Conservation (phyloP, 2,888 invertebrate genomes). For the Xylota sylvarum region DNA sequence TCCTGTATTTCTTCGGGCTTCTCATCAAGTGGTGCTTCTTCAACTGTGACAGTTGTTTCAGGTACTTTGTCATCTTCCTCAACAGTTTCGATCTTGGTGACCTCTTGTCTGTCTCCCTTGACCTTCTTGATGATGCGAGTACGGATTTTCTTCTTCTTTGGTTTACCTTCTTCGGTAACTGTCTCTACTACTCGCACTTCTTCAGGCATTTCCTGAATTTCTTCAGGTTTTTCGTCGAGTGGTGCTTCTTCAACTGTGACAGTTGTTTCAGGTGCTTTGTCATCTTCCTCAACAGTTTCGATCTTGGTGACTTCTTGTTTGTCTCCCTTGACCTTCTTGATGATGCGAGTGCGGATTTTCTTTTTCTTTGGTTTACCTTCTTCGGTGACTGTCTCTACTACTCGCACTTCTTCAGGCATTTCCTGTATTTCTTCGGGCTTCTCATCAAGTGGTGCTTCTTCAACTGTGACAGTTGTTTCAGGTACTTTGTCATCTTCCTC, state of each 20-base stretch:
- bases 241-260: slow-evolving; percentile 34
- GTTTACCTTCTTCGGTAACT: slow-evolving; percentile 16
- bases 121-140: slow-evolving; percentile 33
- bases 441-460: slow-evolving; percentile 11
- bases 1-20: slow-evolving; percentile 22
- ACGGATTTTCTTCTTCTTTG: slow-evolving; percentile 30
- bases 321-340: slow-evolving; percentile 25
- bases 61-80: slow-evolving; percentile 36
- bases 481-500: slow-evolving; percentile 27
- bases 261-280: slow-evolving; percentile 78
- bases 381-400: slow-evolving; percentile 3
- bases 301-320: slow-evolving; percentile 32
- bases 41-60: slow-evolving; percentile 34
- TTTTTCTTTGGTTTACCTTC: slow-evolving; percentile 15
- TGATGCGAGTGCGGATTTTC: slow-evolving; percentile 21
- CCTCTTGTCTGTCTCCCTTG: slow-evolving; percentile 44
- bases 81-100: slow-evolving; percentile 42
- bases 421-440: slow-evolving; percentile 5
- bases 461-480: slow-evolving; percentile 26
- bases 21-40: slow-evolving; percentile 28
- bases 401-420: slow-evolving; percentile 20
- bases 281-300: slow-evolving; percentile 36
- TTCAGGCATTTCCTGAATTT: slow-evolving; percentile 18
- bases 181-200: slow-evolving; percentile 20
- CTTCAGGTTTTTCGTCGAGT: slow-evolving; percentile 16